Conservation (phyloP, 2,888 invertebrate species). For the Ptilodon capucinus region DNA sequence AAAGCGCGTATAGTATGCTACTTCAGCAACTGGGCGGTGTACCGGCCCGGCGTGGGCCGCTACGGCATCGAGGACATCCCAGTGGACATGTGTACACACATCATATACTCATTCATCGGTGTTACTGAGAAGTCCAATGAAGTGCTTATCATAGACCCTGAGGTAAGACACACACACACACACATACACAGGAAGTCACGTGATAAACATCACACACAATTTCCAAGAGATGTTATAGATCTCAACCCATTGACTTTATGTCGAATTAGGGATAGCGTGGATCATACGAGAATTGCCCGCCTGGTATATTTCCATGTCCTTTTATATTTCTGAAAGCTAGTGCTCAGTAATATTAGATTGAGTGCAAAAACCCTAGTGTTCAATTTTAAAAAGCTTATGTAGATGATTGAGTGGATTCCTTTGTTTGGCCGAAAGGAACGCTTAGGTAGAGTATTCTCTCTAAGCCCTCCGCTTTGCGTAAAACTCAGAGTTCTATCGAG, state of each 20-base stretch:
- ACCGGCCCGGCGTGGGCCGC: conserved; percentile 90
- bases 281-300: too few species aligned
- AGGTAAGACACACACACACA: conserved; percentile 72
- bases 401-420: neutral
- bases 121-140: conserved; percentile 90
- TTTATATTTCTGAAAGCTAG: neutral
- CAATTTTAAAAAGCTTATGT: neutral
- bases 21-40: conserved; percentile 93
- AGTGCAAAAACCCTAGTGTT: neutral
- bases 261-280: too few species aligned
- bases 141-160: conserved; percentile 90
- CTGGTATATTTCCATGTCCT: too few species aligned
- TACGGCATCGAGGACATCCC: conserved; percentile 94
- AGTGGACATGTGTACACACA: conserved; percentile 91
- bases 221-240: too few species aligned
- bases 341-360: neutral
- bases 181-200: too few species aligned
- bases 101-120: conserved; percentile 95
- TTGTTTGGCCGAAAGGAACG: neutral
- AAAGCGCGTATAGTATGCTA: conserved; percentile 83
- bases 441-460: neutral
- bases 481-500: neutral
- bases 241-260: too few species aligned
- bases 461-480: neutral
- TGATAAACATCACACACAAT: too few species aligned